Conservation (phyloP, 2,113 vertebrate species). For the Myotis lucifugus region DNA sequence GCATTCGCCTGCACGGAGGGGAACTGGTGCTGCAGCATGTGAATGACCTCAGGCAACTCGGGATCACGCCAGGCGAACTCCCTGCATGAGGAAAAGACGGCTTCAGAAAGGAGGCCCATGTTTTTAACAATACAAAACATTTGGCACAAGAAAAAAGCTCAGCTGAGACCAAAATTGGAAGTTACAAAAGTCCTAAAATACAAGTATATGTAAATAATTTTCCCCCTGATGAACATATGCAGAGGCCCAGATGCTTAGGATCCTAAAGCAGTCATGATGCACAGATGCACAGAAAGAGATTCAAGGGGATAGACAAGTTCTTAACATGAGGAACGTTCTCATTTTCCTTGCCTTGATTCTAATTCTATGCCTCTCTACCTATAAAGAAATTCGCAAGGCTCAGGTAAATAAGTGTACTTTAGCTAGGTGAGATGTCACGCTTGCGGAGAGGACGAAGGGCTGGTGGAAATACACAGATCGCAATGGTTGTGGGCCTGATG, state of each 20-base stretch:
- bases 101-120: neutral
- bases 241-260: slow-evolving; percentile 17
- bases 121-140: neutral
- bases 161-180: neutral
- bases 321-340: neutral
- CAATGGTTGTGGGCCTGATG: neutral
- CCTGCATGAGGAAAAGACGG: slow-evolving; percentile 79
- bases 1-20: slow-evolving; percentile 97
- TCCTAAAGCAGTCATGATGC: slow-evolving; percentile 23
- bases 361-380: slow-evolving; percentile 40
- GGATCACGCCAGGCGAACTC: slow-evolving; percentile 99
- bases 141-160: neutral
- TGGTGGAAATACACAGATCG: neutral
- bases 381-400: neutral
- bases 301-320: neutral
- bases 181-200: neutral
- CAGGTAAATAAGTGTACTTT: neutral
- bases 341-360: slow-evolving; percentile 15
- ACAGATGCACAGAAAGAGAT: neutral
- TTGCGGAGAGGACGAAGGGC: neutral
- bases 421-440: neutral
- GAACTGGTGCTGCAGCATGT: slow-evolving; percentile 99
- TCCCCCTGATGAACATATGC: neutral
- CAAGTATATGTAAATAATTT: neutral
- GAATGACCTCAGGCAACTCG: slow-evolving; percentile 95